phyloP scores from a whole-genome alignment of 2,797 vertebrate species.

The Labeo calbasu region DNA sequence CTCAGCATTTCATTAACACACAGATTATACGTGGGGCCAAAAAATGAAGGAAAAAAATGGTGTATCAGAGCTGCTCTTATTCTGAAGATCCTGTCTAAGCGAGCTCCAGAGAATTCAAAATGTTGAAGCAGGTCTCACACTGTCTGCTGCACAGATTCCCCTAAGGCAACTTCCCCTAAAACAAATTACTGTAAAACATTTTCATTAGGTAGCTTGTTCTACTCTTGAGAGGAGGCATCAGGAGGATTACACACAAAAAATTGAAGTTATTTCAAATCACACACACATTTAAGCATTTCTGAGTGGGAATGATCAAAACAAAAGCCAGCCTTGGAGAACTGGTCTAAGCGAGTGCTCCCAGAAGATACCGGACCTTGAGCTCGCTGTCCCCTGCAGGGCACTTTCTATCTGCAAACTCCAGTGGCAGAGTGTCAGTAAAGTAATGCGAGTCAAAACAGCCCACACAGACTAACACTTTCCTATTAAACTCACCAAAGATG shows the following conservation, averaged over 20 bases:
- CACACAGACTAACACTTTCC: constrained; percentile 39
- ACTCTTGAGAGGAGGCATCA: neutral
- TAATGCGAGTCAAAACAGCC: constrained; percentile 33
- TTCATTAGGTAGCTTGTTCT: constrained; percentile 44
- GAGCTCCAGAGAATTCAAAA: constrained; percentile 17
- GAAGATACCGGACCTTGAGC: constrained; percentile 16
- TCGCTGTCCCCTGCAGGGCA: constrained; percentile 1
- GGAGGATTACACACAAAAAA: neutral
- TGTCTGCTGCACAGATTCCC: constrained; percentile 13
- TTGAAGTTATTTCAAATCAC: neutral
- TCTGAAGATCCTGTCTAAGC: neutral
- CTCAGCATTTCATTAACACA: constrained; percentile 42
- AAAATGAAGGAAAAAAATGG: neutral
- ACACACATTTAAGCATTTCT: neutral
- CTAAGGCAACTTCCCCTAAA: constrained; percentile 43
- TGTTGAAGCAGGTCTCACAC: constrained; percentile 18
- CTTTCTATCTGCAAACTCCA: constrained; percentile 30
- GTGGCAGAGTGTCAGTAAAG: constrained; percentile 25
- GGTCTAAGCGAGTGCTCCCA: neutral
- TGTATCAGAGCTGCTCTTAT: neutral
- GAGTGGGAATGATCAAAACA: constrained; percentile 37
- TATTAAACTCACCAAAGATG: constrained; percentile 27
- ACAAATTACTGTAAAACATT: constrained; percentile 43
- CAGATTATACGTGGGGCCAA: neutral
- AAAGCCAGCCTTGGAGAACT: constrained; percentile 19